These are phyloP conservation scores for Menidia menidia DNA, from an alignment of 2,797 vertebrate species.

Conservation along the genomic window DNA sequence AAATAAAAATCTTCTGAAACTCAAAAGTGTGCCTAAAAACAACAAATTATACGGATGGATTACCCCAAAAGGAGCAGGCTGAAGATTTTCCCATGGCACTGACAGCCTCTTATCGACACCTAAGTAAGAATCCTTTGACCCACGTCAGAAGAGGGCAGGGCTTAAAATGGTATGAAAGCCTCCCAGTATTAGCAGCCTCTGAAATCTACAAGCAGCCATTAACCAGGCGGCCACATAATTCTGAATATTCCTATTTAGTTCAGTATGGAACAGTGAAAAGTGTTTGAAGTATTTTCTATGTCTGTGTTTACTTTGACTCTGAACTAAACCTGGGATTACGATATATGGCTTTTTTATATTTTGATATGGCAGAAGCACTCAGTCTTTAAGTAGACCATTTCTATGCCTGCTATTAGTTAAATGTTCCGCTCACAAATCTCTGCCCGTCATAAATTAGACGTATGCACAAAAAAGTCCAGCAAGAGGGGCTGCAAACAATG, in stretches of 20 bases:
- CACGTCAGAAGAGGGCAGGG: not conserved
- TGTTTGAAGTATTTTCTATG: too few species aligned
- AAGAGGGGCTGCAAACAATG: conserved; percentile 14
- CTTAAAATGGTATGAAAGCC: not conserved
- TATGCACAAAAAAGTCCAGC: conserved; percentile 48
- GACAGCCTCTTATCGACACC: not conserved
- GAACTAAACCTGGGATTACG: conserved; percentile 18
- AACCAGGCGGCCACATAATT: not conserved
- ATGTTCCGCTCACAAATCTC: conserved; percentile 50
- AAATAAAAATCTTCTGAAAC: not conserved
- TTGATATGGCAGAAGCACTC: not conserved
- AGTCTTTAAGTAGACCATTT: conserved; percentile 32
- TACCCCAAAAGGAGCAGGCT: too few species aligned
- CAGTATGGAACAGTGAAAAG: too few species aligned
- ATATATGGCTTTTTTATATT: conserved; percentile 26
- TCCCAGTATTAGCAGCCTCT: not conserved
- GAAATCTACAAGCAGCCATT: not conserved
- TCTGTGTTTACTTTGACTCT: too few species aligned
- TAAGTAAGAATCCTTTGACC: not conserved
- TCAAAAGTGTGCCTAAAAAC: too few species aligned
- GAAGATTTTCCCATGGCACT: not conserved
- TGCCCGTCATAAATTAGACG: conserved; percentile 49
- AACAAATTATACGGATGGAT: not conserved
- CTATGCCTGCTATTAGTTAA: conserved; percentile 50
- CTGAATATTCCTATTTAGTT: not conserved